Percentiles rank a stretch among this genome's conserved stretches.
These are phyloP conservation scores for Cercopithecus mona DNA, from an alignment of 2,113 vertebrate genomes.

Conservation along the genomic window DNA sequence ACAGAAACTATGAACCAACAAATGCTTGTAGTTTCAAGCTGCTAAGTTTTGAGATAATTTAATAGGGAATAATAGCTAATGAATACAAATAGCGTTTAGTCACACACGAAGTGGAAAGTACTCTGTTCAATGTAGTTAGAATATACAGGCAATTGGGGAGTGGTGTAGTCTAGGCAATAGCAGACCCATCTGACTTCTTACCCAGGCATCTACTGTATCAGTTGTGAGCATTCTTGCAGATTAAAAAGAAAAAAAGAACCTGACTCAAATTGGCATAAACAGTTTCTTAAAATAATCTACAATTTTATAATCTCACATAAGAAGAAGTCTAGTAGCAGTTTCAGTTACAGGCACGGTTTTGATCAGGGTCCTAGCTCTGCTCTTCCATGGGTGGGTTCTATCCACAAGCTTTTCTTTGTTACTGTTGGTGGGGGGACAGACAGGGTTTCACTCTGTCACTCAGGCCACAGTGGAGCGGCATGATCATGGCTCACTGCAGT, in stretches of 20 bases:
- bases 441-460: too few relatives aligned
- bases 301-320: neutral
- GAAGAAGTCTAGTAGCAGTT: neutral
- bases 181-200: neutral
- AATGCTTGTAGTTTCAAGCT: neutral
- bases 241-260: neutral
- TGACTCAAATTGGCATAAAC: neutral
- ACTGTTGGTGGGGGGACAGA: accelerated
- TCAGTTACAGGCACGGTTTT: neutral
- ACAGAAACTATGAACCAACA: neutral
- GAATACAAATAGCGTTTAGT: neutral
- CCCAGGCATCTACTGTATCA: neutral
- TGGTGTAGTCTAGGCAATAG: neutral
- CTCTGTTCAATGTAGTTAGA: neutral
- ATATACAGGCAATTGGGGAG: neutral
- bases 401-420: neutral
- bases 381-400: neutral
- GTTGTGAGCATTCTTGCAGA: neutral
- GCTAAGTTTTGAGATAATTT: neutral
- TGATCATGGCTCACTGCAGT: too few relatives aligned
- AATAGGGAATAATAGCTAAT: neutral
- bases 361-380: neutral
- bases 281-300: neutral
- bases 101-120: neutral
- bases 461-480: too few relatives aligned